These are phyloP conservation scores for Nothura maculosa DNA, from an alignment of 2,797 vertebrate genomes.

Conservation along the genomic window DNA sequence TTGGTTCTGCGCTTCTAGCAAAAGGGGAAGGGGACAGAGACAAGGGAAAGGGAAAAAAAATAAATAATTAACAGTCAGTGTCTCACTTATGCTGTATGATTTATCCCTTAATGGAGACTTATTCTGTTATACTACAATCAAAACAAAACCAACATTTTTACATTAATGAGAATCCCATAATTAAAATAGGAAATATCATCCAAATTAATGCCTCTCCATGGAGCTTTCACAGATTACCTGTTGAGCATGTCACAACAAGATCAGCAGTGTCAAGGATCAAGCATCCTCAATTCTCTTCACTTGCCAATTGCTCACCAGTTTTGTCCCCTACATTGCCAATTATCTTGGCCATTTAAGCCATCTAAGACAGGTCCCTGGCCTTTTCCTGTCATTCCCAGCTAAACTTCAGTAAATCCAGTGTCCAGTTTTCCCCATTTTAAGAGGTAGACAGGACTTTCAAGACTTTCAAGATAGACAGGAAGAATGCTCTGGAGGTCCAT, in stretches of 20 bases:
- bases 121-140: neutral
- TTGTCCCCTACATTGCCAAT: neutral
- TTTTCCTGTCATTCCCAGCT: neutral
- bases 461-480: neutral
- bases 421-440: neutral
- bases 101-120: neutral
- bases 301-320: neutral
- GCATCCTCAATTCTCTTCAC: neutral
- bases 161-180: neutral
- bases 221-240: neutral
- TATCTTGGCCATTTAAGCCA: neutral
- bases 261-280: neutral
- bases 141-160: neutral
- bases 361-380: neutral
- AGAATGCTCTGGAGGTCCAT: neutral
- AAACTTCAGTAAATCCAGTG: fast-evolving
- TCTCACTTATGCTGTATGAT: fast-evolving
- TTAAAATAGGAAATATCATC: neutral
- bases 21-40: neutral
- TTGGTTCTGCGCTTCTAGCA: neutral
- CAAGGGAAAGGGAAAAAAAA: neutral
- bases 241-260: neutral
- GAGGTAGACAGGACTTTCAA: too few species aligned
- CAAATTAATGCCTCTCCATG: neutral
- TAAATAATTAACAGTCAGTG: neutral